phyloP scores from a whole-genome alignment of 2,797 vertebrate species.

The Sebastes jordani region DNA sequence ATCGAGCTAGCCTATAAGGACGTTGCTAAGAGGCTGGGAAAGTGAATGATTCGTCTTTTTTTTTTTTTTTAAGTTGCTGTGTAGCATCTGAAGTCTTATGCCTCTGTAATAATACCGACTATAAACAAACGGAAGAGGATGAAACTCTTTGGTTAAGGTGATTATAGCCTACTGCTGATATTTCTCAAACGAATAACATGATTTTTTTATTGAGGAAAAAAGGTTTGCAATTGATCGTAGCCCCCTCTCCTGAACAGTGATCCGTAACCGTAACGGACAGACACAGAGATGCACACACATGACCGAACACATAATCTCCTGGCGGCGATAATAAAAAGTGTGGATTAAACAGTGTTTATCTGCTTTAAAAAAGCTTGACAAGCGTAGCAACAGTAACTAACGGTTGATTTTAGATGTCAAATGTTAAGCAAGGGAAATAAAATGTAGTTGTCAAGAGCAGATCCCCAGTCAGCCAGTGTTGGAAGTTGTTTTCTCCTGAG shows the following conservation, averaged over 20 bases:
- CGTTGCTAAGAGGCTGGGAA: constrained; percentile 92
- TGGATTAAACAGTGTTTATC: not conserved
- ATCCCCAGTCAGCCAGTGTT: not conserved
- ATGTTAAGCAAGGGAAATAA: not conserved
- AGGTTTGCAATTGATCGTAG: not conserved
- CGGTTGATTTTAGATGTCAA: not conserved
- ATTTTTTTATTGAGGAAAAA: not conserved
- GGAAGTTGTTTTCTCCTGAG: not conserved
- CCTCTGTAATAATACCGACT: not conserved
- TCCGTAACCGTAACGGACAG: not conserved
- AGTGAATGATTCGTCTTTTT: constrained; percentile 64
- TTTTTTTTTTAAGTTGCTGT: not conserved
- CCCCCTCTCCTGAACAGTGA: fast-evolving
- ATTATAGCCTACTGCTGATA: not conserved
- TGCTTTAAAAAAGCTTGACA: not conserved
- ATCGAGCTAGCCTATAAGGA: constrained; percentile 94
- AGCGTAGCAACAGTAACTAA: not conserved
- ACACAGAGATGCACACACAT: too few species aligned
- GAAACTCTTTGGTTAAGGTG: not conserved
- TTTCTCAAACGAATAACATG: not conserved
- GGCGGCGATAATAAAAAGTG: too few species aligned
- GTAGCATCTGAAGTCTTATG: not conserved
- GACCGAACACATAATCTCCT: too few species aligned
- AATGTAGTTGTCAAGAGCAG: not conserved
- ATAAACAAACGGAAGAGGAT: not conserved